Conservation (phyloP, 2,113 vertebrate genomes). For the Pseudorectes ferrugineus region DNA sequence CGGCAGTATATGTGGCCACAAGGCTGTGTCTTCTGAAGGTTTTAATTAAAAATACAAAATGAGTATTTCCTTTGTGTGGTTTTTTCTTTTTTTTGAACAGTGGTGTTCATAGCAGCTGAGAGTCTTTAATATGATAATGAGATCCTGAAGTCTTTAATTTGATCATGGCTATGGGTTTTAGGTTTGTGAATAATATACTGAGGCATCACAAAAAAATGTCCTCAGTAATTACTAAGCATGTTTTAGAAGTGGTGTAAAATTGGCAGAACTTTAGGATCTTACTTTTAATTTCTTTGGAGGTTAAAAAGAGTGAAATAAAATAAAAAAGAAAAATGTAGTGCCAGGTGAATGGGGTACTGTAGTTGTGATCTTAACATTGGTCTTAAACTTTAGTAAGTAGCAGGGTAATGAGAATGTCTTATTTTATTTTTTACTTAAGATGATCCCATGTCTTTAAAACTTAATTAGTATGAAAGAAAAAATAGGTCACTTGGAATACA, state of each 20-base stretch:
- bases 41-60: constrained; percentile 24
- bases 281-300: not conserved
- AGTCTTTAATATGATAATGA: constrained; percentile 35
- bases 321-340: not conserved
- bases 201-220: not conserved
- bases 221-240: not conserved
- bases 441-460: not conserved
- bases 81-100: not conserved
- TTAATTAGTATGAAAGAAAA: not conserved
- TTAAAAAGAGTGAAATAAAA: not conserved
- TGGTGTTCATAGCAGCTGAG: not conserved
- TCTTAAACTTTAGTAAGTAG: not conserved
- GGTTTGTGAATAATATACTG: not conserved
- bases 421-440: not conserved
- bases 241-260: not conserved
- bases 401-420: not conserved
- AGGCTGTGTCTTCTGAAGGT: not conserved
- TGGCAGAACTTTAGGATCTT: not conserved
- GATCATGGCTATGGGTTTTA: not conserved
- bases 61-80: not conserved
- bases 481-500: not conserved
- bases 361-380: not conserved
- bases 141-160: not conserved
- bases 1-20: not conserved
- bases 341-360: not conserved